Evolutionary conservation across 1,140 invertebrate species (phyloP).

Genomic region (Globodera rostochiensis): DNA sequence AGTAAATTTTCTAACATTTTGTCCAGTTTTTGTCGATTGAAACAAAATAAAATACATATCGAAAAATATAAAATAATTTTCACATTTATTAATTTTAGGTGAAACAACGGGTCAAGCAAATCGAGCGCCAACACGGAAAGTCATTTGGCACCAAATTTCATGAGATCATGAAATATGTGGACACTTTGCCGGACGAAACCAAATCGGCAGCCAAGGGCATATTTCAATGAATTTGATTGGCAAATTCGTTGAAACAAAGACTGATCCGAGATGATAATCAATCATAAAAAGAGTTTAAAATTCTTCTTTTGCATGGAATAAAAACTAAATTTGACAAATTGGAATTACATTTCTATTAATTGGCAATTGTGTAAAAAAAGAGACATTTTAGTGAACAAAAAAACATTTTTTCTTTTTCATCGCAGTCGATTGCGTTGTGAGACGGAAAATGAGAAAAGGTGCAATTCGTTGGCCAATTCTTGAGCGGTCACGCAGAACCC

Average conservation of each 20-base stretch:
- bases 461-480: neutral
- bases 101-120: neutral
- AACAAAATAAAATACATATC: neutral
- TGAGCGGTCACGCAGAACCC: neutral
- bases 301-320: too few species aligned
- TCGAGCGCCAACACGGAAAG: neutral
- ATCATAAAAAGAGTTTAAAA: too few species aligned
- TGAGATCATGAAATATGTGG: neutral
- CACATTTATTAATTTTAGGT: neutral
- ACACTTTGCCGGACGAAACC: neutral
- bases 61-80: too few species aligned
- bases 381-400: too few species aligned
- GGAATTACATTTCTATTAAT: too few species aligned
- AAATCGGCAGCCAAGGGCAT: neutral
- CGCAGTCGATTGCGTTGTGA: neutral
- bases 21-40: too few species aligned
- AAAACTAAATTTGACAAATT: too few species aligned
- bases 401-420: neutral
- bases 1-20: neutral
- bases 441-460: neutral
- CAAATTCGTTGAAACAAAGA: neutral
- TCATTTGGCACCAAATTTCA: neutral
- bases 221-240: neutral
- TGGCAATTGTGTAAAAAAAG: too few species aligned
- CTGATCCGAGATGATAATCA: too few species aligned